Evolutionary conservation across 2,888 invertebrate genomes (phyloP).

Genomic region (Eulithis prunata): DNA sequence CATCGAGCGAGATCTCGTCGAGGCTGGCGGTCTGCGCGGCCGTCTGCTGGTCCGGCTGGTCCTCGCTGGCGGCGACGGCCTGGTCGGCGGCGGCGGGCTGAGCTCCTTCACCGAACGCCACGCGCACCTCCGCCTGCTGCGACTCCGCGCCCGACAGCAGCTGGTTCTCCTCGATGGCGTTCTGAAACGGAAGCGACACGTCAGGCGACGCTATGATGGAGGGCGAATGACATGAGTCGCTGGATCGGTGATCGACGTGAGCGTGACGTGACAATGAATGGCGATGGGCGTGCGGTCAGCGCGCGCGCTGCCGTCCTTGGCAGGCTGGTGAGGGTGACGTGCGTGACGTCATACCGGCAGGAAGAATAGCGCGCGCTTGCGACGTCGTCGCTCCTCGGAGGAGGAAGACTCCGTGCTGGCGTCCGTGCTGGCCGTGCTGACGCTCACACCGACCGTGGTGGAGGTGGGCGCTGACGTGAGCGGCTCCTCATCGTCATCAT

Average conservation of each 20-base stretch:
- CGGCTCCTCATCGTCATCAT: slow-evolving; percentile 75
- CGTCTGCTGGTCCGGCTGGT: slow-evolving; percentile 78
- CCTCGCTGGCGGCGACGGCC: slow-evolving; percentile 42
- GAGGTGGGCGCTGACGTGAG: slow-evolving; percentile 42
- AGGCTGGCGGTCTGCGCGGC: slow-evolving; percentile 87
- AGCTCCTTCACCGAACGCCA: slow-evolving; percentile 82
- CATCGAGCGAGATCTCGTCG: slow-evolving; percentile 88
- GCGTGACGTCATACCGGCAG: slow-evolving; percentile 75
- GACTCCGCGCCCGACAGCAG: slow-evolving; percentile 84
- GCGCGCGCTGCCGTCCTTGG: slow-evolving; percentile 76
- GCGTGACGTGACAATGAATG: slow-evolving; percentile 44
- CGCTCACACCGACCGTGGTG: slow-evolving; percentile 35
- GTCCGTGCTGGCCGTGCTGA: slow-evolving; percentile 19
- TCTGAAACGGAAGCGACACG: slow-evolving; percentile 56
- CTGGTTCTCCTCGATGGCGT: slow-evolving; percentile 77
- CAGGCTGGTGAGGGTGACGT: slow-evolving; percentile 77
- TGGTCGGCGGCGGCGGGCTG: slow-evolving; percentile 63
- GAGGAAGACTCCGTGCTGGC: slow-evolving; percentile 27
- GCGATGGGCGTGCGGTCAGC: slow-evolving; percentile 58
- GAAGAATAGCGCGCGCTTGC: slow-evolving; percentile 67
- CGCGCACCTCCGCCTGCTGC: slow-evolving; percentile 86
- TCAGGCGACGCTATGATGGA: not conserved
- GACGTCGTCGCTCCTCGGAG: slow-evolving; percentile 43
- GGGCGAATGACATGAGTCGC: slow-evolving; percentile 23
- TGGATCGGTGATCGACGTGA: slow-evolving; percentile 28